phyloP scores from a whole-genome alignment of 2,113 vertebrate genomes.

The Balaenoptera acutorostrata region DNA sequence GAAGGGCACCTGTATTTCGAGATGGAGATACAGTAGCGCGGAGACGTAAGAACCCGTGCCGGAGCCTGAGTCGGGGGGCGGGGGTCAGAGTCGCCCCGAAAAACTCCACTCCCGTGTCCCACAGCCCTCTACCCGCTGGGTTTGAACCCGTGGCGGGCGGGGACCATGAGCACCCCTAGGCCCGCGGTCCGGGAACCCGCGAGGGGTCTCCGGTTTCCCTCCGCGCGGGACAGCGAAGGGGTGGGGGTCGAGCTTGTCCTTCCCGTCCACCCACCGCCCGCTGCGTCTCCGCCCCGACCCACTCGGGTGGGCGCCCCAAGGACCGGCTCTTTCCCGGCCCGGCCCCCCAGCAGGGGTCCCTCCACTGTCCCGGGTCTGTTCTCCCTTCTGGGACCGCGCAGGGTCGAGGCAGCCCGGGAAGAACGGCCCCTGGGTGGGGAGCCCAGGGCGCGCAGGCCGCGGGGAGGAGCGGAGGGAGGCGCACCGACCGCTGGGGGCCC shows the following conservation, averaged over 20 bases:
- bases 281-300: neutral
- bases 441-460: too few relatives aligned
- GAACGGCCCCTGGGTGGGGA: neutral
- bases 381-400: neutral
- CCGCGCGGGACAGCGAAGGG: neutral
- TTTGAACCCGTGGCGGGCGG: neutral
- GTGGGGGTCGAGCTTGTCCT: too few relatives aligned
- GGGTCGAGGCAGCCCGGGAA: neutral
- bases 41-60: neutral
- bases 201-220: neutral
- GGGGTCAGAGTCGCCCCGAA: neutral
- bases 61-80: neutral
- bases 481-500: neutral
- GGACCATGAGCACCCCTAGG: neutral
- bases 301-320: neutral
- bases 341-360: neutral
- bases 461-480: neutral
- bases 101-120: neutral
- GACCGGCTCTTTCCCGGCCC: neutral
- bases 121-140: neutral
- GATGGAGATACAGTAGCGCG: neutral
- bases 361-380: neutral
- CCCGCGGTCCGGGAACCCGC: neutral
- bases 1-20: too few relatives aligned
- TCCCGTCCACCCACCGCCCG: neutral